Conservation (phyloP, 2,888 invertebrate genomes). For the Chromoteleia sp. region DNA sequence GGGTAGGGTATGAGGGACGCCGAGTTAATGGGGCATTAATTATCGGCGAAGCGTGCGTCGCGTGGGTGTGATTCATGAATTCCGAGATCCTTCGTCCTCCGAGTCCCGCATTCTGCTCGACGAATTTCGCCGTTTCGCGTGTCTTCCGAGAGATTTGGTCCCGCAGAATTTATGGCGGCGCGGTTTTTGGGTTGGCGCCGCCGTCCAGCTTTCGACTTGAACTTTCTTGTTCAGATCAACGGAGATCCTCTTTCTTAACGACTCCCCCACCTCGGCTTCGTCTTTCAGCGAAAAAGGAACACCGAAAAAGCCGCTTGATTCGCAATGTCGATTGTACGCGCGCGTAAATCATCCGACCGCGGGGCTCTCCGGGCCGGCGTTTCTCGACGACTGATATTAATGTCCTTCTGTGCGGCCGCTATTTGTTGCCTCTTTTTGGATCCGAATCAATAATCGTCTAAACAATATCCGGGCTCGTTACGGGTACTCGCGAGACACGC, state of each 20-base stretch:
- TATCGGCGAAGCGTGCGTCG: conserved; percentile 80
- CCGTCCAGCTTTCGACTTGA: conserved; percentile 69
- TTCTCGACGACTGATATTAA: conserved; percentile 67
- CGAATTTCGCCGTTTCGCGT: conserved; percentile 59
- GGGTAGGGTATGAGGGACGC: too few relatives aligned
- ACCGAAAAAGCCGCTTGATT: conserved; percentile 61
- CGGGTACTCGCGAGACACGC: conserved; percentile 2
- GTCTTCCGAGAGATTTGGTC: conserved; percentile 68
- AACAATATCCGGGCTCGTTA: conserved; percentile 27
- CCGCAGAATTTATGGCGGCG: conserved; percentile 71
- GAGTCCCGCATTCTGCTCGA: conserved; percentile 49
- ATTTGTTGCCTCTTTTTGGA: conserved; percentile 20
- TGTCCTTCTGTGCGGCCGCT: conserved; percentile 44
- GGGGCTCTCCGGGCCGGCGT: conserved; percentile 43
- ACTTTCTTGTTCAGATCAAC: conserved; percentile 71
- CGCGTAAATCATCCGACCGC: conserved; percentile 68
- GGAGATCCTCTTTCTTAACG: conserved; percentile 57
- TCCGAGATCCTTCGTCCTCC: conserved; percentile 73
- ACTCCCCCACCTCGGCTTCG: conserved; percentile 52
- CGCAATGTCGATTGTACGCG: conserved; percentile 68
- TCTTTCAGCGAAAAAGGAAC: conserved; percentile 68
- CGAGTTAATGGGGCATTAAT: conserved; percentile 84
- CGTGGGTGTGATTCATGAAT: conserved; percentile 83
- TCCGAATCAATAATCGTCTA: conserved; percentile 50
- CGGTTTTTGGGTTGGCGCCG: conserved; percentile 72